Conservation (phyloP, 2,888 invertebrate genomes). For the Ectemnius cavifrons region DNA sequence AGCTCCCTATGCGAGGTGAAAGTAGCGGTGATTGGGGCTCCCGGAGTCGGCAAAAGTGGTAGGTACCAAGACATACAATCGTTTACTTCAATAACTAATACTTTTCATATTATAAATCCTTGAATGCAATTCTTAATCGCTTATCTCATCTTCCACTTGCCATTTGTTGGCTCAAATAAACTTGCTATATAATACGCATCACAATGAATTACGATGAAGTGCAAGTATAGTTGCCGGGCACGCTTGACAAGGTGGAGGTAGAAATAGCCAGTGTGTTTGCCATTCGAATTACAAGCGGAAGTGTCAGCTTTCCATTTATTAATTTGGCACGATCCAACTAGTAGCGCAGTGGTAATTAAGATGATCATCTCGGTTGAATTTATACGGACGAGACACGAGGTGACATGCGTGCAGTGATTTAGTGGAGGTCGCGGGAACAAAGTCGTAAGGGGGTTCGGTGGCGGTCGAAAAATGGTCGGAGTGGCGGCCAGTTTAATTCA, state of each 20-base stretch:
- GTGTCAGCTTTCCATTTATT: neutral
- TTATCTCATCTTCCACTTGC: no score
- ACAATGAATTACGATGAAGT: no score
- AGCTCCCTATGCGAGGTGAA: slow-evolving; percentile 93
- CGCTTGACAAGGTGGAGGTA: no score
- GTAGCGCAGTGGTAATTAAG: slow-evolving; percentile 8
- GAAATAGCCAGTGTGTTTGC: no score
- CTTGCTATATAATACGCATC: no score
- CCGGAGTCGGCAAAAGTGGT: slow-evolving; percentile 96
- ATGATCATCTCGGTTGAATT: neutral
- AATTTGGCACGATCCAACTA: slow-evolving; percentile 10
- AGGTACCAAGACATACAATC: slow-evolving; percentile 73
- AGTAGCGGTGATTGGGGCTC: slow-evolving; percentile 93
- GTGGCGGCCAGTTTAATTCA: slow-evolving; percentile 25
- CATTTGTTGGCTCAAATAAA: no score
- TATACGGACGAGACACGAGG: neutral
- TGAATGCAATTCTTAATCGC: no score
- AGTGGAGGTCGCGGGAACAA: neutral
- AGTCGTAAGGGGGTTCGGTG: neutral
- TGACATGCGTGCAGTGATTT: neutral
- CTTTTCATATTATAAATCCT: no score
- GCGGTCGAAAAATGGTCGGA: neutral
- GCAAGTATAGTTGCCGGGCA: no score
- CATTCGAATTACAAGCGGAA: neutral
- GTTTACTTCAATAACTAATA: no score